Evolutionary conservation across 2,113 vertebrate genomes (phyloP).

Genomic region (Apaloderma vittatum): DNA sequence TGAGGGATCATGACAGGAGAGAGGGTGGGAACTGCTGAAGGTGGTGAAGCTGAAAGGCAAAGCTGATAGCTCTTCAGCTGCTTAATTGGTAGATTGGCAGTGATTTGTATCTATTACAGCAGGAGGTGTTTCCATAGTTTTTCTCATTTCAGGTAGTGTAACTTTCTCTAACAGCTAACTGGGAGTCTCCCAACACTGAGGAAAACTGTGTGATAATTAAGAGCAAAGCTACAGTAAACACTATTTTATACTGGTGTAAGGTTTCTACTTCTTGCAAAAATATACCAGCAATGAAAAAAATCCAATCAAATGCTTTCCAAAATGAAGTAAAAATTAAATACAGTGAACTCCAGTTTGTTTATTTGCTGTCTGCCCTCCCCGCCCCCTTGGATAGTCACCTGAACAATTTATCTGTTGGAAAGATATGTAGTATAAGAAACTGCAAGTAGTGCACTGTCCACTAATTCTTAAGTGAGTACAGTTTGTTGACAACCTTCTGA

Average conservation of each 20-base stretch:
- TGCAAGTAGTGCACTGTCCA: background rate
- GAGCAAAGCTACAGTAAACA: background rate
- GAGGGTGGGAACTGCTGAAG: background rate
- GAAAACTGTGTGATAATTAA: background rate
- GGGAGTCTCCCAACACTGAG: background rate
- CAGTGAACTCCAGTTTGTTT: rapidly evolving
- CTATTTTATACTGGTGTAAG: background rate
- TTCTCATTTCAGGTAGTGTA: background rate
- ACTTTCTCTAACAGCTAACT: background rate
- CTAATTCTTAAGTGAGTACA: slow-evolving; percentile 48
- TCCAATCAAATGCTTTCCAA: background rate
- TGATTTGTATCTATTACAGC: background rate
- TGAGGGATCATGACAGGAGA: background rate
- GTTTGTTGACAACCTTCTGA: slow-evolving; percentile 60
- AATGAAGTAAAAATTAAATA: background rate
- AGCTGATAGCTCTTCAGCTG: background rate
- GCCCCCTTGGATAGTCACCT: background rate
- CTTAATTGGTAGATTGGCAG: background rate
- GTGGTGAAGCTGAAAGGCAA: background rate
- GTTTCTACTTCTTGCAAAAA: background rate
- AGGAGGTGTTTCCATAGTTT: background rate
- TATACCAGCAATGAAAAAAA: background rate
- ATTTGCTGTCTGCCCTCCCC: background rate
- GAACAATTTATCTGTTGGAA: slow-evolving; percentile 2
- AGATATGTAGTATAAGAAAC: background rate